These are phyloP conservation scores for Smithornis capensis DNA, from an alignment of 2,113 vertebrate genomes.

Conservation along the genomic window DNA sequence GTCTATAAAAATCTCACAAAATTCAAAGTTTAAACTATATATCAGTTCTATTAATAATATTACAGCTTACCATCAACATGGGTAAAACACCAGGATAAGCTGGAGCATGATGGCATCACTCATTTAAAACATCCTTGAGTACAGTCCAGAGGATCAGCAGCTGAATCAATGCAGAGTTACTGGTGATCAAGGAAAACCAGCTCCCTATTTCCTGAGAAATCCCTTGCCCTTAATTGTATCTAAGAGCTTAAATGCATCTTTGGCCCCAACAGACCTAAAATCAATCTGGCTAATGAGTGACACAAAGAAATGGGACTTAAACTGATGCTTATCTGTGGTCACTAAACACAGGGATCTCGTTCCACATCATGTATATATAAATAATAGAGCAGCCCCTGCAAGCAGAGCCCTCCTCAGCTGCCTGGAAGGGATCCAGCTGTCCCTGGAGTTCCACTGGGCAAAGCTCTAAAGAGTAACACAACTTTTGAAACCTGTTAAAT, in stretches of 20 bases:
- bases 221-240: neutral
- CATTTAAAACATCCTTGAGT: neutral
- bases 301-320: neutral
- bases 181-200: neutral
- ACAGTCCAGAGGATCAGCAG: neutral
- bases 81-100: neutral
- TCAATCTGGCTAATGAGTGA: neutral
- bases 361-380: neutral
- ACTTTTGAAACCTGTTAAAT: neutral
- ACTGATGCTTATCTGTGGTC: neutral
- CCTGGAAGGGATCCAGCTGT: accelerated
- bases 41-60: neutral
- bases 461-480: neutral
- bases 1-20: neutral
- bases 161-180: neutral
- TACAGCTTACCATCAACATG: neutral
- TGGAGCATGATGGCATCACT: accelerated
- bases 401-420: neutral
- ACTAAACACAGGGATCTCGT: neutral
- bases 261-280: neutral
- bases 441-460: neutral
- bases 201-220: neutral
- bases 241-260: neutral
- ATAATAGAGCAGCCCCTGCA: neutral
- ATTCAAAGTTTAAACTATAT: accelerated